Conservation (phyloP, 1,140 invertebrate species). For the Anadara kagoshimensis region DNA sequence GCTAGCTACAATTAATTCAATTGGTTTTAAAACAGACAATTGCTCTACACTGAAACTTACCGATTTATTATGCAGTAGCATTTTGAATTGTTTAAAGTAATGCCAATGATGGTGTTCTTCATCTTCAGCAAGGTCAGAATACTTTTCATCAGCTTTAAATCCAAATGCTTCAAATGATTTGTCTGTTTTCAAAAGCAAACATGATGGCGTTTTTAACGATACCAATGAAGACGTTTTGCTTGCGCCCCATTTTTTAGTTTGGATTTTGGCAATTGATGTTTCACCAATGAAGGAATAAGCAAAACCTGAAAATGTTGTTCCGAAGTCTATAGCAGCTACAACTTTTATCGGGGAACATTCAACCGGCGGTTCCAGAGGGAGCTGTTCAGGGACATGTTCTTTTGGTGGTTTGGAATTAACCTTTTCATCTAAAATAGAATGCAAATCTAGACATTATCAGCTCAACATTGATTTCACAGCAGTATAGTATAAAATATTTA, state of each 20-base stretch:
- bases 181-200: slow-evolving; percentile 75
- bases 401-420: no score
- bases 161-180: slow-evolving; percentile 78
- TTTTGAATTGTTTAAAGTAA: slow-evolving; percentile 80
- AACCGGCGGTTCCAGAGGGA: no score
- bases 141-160: slow-evolving; percentile 76
- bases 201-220: slow-evolving; percentile 78
- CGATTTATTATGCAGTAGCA: slow-evolving; percentile 73
- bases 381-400: no score
- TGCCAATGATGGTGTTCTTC: slow-evolving; percentile 76
- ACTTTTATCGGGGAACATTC: slow-evolving; percentile 39
- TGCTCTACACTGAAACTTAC: no score
- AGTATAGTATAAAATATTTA: no score
- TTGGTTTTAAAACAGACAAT: no score
- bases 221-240: slow-evolving; percentile 74
- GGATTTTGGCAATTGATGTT: slow-evolving; percentile 60
- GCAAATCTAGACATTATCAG: no score
- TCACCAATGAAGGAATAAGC: slow-evolving; percentile 76
- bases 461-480: no score
- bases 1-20: no score
- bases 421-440: no score
- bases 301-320: slow-evolving; percentile 79
- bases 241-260: slow-evolving; percentile 77
- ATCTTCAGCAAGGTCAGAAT: slow-evolving; percentile 75
- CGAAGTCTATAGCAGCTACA: slow-evolving; percentile 79